These are phyloP conservation scores for Zootermopsis nevadensis DNA, from an alignment of 2,888 invertebrate genomes.

Conservation along the genomic window DNA sequence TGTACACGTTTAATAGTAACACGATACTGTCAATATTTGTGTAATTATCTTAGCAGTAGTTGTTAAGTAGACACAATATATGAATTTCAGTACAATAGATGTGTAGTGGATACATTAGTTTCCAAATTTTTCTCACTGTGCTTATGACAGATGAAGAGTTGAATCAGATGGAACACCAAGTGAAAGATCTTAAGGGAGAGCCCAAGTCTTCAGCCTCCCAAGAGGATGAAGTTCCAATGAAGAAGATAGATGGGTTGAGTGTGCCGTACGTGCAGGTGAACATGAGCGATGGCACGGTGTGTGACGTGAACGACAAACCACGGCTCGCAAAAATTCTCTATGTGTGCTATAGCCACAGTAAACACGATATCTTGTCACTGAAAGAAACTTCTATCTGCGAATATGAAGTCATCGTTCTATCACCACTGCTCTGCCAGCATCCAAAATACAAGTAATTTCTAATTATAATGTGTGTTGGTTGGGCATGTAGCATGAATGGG, in stretches of 20 bases:
- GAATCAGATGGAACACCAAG: not conserved
- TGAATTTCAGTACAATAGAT: not conserved
- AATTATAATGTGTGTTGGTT: too few species aligned
- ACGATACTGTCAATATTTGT: too few species aligned
- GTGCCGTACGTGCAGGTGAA: conserved; percentile 89
- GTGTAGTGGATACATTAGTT: not conserved
- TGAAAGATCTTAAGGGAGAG: not conserved
- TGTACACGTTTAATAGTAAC: too few species aligned
- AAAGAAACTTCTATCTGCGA: conserved; percentile 95
- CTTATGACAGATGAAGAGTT: conserved; percentile 21
- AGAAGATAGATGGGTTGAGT: conserved; percentile 88
- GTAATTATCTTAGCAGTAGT: not conserved
- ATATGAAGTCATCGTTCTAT: conserved; percentile 92
- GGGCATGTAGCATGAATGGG: too few species aligned
- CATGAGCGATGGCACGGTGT: conserved; percentile 90
- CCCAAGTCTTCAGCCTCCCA: not conserved
- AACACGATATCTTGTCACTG: conserved; percentile 91
- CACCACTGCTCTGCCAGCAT: conserved; percentile 88
- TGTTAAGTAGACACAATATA: too few species aligned
- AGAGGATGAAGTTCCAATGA: conserved; percentile 61
- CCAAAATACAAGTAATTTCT: conserved; percentile 77
- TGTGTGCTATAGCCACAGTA: conserved; percentile 88
- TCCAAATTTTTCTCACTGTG: not conserved
- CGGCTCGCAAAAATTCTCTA: conserved; percentile 85
- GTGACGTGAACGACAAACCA: conserved; percentile 90